phyloP scores from a whole-genome alignment of 2,888 invertebrate species.

The Cephus pulcher region DNA sequence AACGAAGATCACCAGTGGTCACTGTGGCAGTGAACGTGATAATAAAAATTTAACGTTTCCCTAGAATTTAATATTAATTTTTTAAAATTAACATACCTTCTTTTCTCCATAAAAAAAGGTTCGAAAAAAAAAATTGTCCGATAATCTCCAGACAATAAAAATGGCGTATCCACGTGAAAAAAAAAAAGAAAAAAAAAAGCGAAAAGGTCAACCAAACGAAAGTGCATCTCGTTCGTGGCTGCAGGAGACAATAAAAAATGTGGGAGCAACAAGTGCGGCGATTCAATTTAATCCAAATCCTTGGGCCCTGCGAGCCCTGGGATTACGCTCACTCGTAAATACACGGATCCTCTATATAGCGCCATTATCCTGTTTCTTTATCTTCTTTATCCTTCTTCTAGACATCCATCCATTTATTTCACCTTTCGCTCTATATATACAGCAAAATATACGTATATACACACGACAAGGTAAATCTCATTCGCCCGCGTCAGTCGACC shows the following conservation, averaged over 20 bases:
- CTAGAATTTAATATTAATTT: no score
- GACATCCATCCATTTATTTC: slow-evolving; percentile 14
- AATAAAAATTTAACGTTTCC: no score
- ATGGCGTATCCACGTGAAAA: not conserved
- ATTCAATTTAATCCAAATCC: slow-evolving; percentile 45
- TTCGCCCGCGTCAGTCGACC: not conserved
- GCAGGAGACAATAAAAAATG: not conserved
- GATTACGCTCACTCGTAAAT: slow-evolving; percentile 26
- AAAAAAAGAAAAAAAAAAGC: no score
- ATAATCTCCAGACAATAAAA: not conserved
- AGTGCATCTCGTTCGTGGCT: not conserved
- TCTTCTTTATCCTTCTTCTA: not conserved
- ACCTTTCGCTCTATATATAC: not conserved
- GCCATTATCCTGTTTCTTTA: not conserved
- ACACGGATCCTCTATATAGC: not conserved
- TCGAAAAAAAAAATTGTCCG: rapidly evolving
- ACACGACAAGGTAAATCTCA: not conserved
- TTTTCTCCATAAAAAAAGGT: no score
- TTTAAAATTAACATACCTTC: no score
- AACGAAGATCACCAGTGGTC: no score
- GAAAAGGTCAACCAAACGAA: not conserved
- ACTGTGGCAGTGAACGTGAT: no score
- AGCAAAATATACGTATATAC: not conserved
- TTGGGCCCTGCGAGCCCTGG: slow-evolving; percentile 36
- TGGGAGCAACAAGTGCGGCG: slow-evolving; percentile 44